Evolutionary conservation across 2,797 vertebrate species (phyloP), one percentile per base, ranked within the genome.

Genomic region (Oophaga sylvatica): DNA sequence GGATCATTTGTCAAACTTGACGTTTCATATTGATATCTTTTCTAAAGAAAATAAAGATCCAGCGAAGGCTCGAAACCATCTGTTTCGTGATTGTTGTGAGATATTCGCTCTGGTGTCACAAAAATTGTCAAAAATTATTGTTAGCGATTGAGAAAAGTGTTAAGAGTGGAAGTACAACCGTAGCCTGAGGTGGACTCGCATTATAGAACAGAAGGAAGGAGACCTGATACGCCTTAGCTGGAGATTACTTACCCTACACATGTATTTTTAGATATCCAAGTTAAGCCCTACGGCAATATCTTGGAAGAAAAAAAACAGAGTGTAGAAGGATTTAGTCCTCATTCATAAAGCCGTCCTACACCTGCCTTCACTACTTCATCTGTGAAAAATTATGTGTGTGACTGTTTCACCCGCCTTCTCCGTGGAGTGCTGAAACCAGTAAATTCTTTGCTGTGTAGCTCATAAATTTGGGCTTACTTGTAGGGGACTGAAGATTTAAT

Each of bases 331-430:
- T 88, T 81, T 81, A 88, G 81, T 57, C 73, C 80, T 85, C 75
- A 88, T 88, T 80, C 87, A 88, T 85, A 82, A 85, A 77, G 79
- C 70, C 75, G 45, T 81, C 83, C 57, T 85, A 88, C 78, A 88
- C 87, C 83, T 88, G 82, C 83, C 83, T 71, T 81, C 80, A 86
- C 79, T 77, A 85, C 79, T 88, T 86, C 83, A 89, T 89, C 87
- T 86, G 83, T 80, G 84, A 86, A 77, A 82, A 89, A 87, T 85
- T 60, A 88, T 77, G 62, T 86, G 83, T 86, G 79, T 31, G 79
- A 77, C 80, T 67, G 59, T 22, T 13, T 48, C 79, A 70, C 79
- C 79, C 87, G 62, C 79, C 71, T 81, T 71, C 70, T 45, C 20
- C n/a, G 7, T 11, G 10, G 62, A 88, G 60, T 67, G 62, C 56